Percentiles rank a stretch among this genome's conserved stretches.
Evolutionary conservation across 1,140 invertebrate species (phyloP).

Genomic region (Aricia agestis): DNA sequence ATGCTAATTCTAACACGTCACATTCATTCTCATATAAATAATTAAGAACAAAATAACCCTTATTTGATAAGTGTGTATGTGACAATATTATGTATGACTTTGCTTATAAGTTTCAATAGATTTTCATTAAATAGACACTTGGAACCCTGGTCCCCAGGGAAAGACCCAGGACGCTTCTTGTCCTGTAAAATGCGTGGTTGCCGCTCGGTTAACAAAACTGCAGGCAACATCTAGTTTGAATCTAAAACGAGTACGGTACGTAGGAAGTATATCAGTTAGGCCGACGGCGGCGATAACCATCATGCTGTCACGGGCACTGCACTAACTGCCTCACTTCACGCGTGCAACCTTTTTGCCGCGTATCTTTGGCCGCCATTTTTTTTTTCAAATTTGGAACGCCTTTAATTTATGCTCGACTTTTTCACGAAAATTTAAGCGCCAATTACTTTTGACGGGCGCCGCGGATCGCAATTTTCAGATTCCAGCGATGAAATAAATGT

Average conservation of each 20-base stretch:
- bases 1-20: too few relatives aligned
- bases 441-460: conserved; percentile 33
- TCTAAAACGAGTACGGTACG: conserved; percentile 23
- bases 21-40: too few relatives aligned
- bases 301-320: conserved; percentile 63
- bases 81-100: too few relatives aligned
- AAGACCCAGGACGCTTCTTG: too few relatives aligned
- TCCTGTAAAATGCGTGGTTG: too few relatives aligned
- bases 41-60: too few relatives aligned
- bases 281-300: conserved; percentile 53
- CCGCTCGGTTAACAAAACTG: too few relatives aligned
- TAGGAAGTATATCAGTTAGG: conserved; percentile 24
- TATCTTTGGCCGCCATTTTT: conserved; percentile 35
- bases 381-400: conserved; percentile 47
- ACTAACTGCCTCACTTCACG: conserved; percentile 63
- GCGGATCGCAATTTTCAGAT: conserved; percentile 21
- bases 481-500: background rate
- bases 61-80: too few relatives aligned
- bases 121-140: too few relatives aligned
- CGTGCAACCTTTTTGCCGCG: conserved; percentile 60
- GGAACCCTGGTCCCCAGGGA: too few relatives aligned
- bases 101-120: too few relatives aligned
- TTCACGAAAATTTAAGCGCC: conserved; percentile 49
- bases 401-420: conserved; percentile 50
- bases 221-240: background rate